Evolutionary conservation across 2,797 vertebrate genomes (phyloP).

Genomic region (Pangasius krempfi): DNA sequence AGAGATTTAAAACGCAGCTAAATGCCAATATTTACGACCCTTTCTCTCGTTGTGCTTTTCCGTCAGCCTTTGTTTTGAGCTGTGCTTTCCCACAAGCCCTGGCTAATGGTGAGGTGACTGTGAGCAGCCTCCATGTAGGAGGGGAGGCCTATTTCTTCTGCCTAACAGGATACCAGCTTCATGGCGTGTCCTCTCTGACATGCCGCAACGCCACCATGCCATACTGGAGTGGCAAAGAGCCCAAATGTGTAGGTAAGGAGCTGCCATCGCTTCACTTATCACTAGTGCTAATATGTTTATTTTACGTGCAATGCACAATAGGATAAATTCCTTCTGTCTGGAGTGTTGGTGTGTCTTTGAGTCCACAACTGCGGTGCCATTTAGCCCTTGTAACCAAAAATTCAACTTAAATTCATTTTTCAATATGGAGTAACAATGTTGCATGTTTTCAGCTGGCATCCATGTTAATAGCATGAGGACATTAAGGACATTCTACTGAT

Average conservation of each 20-base stretch:
- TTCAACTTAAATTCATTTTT: background rate
- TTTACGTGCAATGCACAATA: background rate
- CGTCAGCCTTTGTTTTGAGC: constrained; percentile 86
- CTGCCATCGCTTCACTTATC: background rate
- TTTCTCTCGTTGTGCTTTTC: constrained; percentile 11
- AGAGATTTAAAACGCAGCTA: constrained; percentile 18
- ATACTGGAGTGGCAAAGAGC: constrained; percentile 90
- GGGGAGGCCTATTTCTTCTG: constrained; percentile 89
- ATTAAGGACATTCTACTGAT: background rate
- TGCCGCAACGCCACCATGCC: constrained; percentile 93
- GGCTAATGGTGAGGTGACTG: constrained; percentile 85
- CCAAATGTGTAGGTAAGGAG: constrained; percentile 86
- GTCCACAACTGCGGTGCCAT: too few relatives aligned
- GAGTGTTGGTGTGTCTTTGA: background rate
- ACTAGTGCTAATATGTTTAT: background rate
- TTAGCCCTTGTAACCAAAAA: background rate
- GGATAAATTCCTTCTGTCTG: background rate
- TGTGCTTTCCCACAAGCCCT: constrained; percentile 86
- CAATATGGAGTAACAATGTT: background rate
- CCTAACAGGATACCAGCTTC: constrained; percentile 86
- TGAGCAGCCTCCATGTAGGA: constrained; percentile 87
- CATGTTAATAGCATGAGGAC: background rate
- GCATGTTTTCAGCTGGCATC: background rate
- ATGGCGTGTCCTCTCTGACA: constrained; percentile 79
- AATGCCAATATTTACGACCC: constrained; percentile 33